Percentiles rank a stretch among this genome's conserved stretches.
phyloP scores from a whole-genome alignment of 2,888 invertebrate species.

The Amphiduros pacificus region DNA sequence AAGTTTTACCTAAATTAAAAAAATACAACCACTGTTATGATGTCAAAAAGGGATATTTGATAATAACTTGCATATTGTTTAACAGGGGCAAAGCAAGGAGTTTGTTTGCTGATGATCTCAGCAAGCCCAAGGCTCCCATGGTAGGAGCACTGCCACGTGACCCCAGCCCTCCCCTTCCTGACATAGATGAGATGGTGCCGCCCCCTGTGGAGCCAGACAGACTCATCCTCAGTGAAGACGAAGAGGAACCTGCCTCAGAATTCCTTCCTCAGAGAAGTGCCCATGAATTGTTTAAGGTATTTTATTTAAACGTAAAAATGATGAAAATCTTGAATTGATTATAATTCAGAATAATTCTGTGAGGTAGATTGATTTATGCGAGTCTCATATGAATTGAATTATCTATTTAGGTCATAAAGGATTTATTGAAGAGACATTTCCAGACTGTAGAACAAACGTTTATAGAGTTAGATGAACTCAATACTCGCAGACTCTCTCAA shows the following conservation, averaged over 20 bases:
- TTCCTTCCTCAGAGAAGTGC: slow-evolving; percentile 15
- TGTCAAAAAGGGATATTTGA: no score
- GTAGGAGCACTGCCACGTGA: slow-evolving; percentile 19
- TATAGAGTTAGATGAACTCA: slow-evolving; percentile 53
- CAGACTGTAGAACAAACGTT: slow-evolving; percentile 51
- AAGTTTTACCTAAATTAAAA: no score
- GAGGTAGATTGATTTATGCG: background rate
- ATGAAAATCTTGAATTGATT: no score
- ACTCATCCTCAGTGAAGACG: background rate
- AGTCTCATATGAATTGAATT: background rate
- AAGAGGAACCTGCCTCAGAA: no score
- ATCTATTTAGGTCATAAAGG: slow-evolving; percentile 37
- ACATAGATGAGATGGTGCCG: no score
- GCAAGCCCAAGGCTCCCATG: slow-evolving; percentile 2
- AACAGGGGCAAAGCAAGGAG: slow-evolving; percentile 52
- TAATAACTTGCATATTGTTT: no score
- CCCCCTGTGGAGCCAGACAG: background rate
- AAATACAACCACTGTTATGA: no score
- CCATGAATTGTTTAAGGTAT: slow-evolving; percentile 24
- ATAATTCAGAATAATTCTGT: background rate
- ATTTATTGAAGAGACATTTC: slow-evolving; percentile 42
- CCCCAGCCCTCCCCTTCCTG: slow-evolving; percentile 19
- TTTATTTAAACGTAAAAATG: background rate
- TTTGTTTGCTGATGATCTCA: slow-evolving; percentile 34
- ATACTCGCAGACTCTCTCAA: slow-evolving; percentile 51